A percentile compares a stretch with the other conserved stretches of the same genome.
phyloP scores from a whole-genome alignment of 2,888 invertebrate genomes.

The Uropetala carovei region DNA sequence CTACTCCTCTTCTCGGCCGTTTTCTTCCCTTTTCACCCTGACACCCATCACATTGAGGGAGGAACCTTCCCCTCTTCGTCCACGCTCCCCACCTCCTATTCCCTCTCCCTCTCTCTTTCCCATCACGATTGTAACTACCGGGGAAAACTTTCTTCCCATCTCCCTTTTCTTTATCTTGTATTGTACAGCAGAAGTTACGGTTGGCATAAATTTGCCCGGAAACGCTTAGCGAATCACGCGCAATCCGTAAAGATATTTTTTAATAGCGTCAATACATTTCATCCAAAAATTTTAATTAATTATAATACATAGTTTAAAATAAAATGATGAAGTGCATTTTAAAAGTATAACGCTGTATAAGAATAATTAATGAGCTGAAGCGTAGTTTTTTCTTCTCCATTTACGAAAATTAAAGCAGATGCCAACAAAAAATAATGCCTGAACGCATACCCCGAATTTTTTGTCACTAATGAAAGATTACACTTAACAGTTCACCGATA shows the following conservation, averaged over 20 bases:
- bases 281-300: no score
- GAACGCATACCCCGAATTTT: no score
- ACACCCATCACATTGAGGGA: neutral
- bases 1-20: neutral
- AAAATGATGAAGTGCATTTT: no score
- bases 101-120: neutral
- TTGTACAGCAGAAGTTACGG: neutral
- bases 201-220: neutral
- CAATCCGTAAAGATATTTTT: neutral
- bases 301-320: no score
- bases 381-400: no score
- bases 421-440: no score
- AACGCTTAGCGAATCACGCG: neutral
- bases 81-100: neutral
- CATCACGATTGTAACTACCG: neutral
- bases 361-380: no score
- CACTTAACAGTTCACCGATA: no score
- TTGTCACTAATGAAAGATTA: no score
- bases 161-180: neutral
- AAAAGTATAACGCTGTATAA: no score
- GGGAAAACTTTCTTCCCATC: conserved; percentile 12
- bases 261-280: no score
- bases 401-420: no score
- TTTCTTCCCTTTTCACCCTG: neutral
- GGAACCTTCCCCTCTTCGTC: neutral